Percentiles rank a stretch among this genome's conserved stretches.
phyloP scores from a whole-genome alignment of 2,113 vertebrate species.

The Columbina picui region DNA sequence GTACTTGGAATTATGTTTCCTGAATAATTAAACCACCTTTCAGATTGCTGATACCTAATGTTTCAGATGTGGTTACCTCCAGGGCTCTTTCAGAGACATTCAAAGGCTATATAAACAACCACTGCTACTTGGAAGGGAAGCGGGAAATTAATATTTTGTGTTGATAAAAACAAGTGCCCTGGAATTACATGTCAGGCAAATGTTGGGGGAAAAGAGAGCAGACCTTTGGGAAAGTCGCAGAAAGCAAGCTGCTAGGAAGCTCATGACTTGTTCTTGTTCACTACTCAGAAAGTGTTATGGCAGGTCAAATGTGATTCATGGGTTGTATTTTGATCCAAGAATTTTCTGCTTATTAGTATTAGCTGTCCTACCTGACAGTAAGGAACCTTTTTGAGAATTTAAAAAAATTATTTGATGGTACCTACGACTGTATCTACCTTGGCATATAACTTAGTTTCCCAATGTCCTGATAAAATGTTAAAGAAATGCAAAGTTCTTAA shows the following conservation, averaged over 20 bases:
- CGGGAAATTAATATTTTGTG: not conserved
- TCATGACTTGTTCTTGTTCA: not conserved
- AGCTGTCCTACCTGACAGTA: not conserved
- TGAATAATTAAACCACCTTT: not conserved
- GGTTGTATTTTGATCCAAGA: not conserved
- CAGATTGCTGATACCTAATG: not conserved
- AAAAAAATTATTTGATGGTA: not conserved
- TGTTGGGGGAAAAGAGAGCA: not conserved
- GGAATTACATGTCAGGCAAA: not conserved
- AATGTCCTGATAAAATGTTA: not conserved
- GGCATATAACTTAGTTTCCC: not conserved
- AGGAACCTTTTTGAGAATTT: not conserved
- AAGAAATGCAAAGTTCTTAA: not conserved
- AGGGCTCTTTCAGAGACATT: not conserved
- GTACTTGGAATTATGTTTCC: not conserved
- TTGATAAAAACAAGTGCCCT: constrained; percentile 16
- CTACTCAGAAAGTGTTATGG: not conserved
- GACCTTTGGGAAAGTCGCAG: not conserved
- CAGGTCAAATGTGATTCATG: not conserved
- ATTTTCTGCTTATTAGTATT: not conserved
- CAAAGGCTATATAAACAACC: not conserved
- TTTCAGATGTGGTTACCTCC: not conserved
- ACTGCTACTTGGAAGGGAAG: not conserved
- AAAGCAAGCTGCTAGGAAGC: not conserved
- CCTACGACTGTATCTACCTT: not conserved